Evolutionary conservation across 2,888 invertebrate genomes (phyloP), one percentile per base, ranked within the genome.

Genomic region (Melanophora roralis): DNA sequence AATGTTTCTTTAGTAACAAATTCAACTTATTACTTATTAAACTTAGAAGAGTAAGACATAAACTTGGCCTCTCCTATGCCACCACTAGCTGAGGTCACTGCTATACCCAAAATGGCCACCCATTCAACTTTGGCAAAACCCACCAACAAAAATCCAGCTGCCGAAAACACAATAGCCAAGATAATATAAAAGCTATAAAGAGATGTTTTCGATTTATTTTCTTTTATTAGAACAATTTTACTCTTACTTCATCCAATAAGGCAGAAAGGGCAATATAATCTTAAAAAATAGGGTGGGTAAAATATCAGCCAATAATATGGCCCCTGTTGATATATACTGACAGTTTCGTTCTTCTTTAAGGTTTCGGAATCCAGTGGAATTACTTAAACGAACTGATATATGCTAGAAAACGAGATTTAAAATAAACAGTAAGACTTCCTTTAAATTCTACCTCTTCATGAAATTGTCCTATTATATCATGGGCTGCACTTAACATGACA

Each of bases 401-500:
- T 79, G 75, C 85, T 88, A 43, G 16, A n/a, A 65, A 7, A 3
- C 14, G 27, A 6, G 27, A 23, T n/a, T 49, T 12, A 23, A 11
- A 1, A 51, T 4, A 23, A 47, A 1, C 3, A 27, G 27, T 27
- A n/a, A n/a, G n/a, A n/a, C n/a, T n/a, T n/a, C n/a, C n/a, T n/a
- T n/a, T n/a, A n/a, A n/a, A n/a, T n/a, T 81, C 73, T 62, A 85
- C 87, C 69, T 83, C 83, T 16, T 81, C 78, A n/a, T 88, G 85
- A 67, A 90, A 89, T 82, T 84, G 89, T 74, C 81, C 89, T 75
- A 85, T 89, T 60, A 96, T 95, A 87, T 96, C 96, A 87, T 94
- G 93, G 0, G 96, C 96, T 6, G 96, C 95, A 86, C 94, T 94
- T 67, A 96, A 90, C 96, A 96, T 96, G 32, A 96, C 94, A 43